Evolutionary conservation across 2,888 invertebrate genomes (phyloP).

Genomic region (Drosophila recens): DNA sequence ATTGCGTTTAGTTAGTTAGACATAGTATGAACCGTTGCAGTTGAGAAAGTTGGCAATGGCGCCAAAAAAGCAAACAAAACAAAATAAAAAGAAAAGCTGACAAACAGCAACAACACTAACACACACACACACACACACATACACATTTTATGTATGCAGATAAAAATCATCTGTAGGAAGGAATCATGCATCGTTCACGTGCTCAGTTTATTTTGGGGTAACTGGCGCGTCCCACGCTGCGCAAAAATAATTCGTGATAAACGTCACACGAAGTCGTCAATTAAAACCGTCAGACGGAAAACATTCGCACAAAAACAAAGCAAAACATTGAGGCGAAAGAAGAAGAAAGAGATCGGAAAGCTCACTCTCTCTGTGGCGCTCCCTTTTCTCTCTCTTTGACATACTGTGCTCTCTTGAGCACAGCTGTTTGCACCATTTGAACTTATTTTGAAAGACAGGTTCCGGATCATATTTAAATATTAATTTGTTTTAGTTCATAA

Average conservation of each 20-base stretch:
- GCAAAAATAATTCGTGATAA: constrained; percentile 52
- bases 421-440: too few species aligned
- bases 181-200: constrained; percentile 68
- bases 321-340: constrained; percentile 26
- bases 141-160: constrained; percentile 3
- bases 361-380: neutral
- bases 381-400: neutral
- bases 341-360: constrained; percentile 7
- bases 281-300: constrained; percentile 35
- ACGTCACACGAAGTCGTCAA: constrained; percentile 47
- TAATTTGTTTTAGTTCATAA: too few species aligned
- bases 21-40: constrained; percentile 43
- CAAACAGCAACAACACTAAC: constrained; percentile 29
- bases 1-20: constrained; percentile 56
- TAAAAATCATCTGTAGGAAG: constrained; percentile 33
- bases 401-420: constrained; percentile 8
- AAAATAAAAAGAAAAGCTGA: constrained; percentile 32
- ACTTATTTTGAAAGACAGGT: too few species aligned
- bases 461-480: too few species aligned
- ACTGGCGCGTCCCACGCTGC: constrained; percentile 39
- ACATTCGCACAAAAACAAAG: constrained; percentile 17
- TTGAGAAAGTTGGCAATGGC: constrained; percentile 60
- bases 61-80: constrained; percentile 50
- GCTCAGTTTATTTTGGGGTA: constrained; percentile 50
- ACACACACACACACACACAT: constrained; percentile 3